These are phyloP conservation scores for Leptura quadrifasciata DNA, from an alignment of 2,888 invertebrate genomes.

Conservation along the genomic window DNA sequence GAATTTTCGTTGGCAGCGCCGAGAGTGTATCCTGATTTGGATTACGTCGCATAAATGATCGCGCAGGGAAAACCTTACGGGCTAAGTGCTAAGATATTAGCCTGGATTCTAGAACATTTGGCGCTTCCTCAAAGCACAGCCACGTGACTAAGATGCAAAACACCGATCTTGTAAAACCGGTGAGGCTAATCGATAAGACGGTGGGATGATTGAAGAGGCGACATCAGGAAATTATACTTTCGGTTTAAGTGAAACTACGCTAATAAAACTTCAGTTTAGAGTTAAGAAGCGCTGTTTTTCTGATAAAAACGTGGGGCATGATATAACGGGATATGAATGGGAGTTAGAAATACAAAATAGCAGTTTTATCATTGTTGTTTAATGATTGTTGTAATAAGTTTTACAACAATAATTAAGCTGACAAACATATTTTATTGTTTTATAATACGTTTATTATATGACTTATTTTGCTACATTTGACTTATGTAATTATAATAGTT, in stretches of 20 bases:
- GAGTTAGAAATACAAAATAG: not conserved
- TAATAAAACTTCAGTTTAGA: constrained; percentile 33
- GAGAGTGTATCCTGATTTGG: constrained; percentile 14
- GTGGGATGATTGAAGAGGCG: constrained; percentile 50
- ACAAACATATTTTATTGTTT: no score
- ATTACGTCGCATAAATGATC: constrained; percentile 43
- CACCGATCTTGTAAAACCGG: constrained; percentile 44
- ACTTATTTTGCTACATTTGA: no score
- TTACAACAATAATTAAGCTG: no score
- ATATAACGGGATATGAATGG: not conserved
- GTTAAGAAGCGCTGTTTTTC: constrained; percentile 13
- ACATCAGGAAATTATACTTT: constrained; percentile 48
- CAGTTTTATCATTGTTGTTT: no score
- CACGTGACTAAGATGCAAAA: constrained; percentile 55
- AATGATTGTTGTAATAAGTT: no score
- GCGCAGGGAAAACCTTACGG: constrained; percentile 44
- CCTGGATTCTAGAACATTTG: constrained; percentile 50
- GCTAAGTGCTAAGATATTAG: constrained; percentile 48
- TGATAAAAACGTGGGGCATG: not conserved
- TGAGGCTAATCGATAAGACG: constrained; percentile 48
- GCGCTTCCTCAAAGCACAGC: constrained; percentile 46
- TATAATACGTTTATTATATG: no score
- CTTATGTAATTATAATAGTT: no score
- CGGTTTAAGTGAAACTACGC: constrained; percentile 47
- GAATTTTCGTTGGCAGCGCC: constrained; percentile 27